Evolutionary conservation across 2,888 invertebrate species (phyloP).

Genomic region (Asteroscopus sphinx): DNA sequence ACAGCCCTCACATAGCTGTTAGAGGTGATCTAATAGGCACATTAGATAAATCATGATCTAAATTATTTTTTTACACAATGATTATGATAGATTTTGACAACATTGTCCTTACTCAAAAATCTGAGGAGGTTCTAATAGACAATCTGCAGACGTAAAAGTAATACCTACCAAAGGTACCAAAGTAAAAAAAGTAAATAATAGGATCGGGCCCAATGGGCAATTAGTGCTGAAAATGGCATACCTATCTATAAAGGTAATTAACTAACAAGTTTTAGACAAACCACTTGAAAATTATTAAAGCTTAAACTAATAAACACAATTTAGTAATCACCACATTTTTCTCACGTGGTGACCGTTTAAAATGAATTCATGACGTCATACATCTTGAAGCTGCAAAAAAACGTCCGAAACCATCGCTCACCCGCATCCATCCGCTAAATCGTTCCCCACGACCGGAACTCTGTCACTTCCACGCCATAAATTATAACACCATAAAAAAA

Average conservation of each 20-base stretch:
- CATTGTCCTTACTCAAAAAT: too few relatives aligned
- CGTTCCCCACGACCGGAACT: conserved; percentile 70
- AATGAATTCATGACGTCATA: conserved; percentile 46
- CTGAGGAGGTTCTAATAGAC: too few relatives aligned
- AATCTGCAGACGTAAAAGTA: too few relatives aligned
- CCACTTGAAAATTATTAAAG: conserved; percentile 22
- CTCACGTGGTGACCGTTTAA: conserved; percentile 25
- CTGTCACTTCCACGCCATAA: conserved; percentile 82
- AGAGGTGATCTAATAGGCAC: too few relatives aligned
- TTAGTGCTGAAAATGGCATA: too few relatives aligned
- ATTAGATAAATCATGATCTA: too few relatives aligned
- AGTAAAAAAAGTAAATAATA: too few relatives aligned
- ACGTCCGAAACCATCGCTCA: conserved; percentile 67
- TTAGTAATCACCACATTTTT: conserved; percentile 33
- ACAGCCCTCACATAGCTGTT: conserved; percentile 5
- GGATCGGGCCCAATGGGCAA: too few relatives aligned
- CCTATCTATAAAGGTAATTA: conserved; percentile 7
- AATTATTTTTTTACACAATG: too few relatives aligned
- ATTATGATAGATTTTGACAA: too few relatives aligned
- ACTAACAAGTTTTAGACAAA: conserved; percentile 21
- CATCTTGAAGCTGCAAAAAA: conserved; percentile 43
- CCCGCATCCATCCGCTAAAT: conserved; percentile 65
- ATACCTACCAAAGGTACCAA: too few relatives aligned
- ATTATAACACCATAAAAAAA: conserved; percentile 79
- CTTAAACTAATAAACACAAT: conserved; percentile 20